Percentiles rank a stretch among this genome's conserved stretches.
Evolutionary conservation across 2,113 vertebrate genomes (phyloP).

Genomic region (Ptychochromis oligacanthus): DNA sequence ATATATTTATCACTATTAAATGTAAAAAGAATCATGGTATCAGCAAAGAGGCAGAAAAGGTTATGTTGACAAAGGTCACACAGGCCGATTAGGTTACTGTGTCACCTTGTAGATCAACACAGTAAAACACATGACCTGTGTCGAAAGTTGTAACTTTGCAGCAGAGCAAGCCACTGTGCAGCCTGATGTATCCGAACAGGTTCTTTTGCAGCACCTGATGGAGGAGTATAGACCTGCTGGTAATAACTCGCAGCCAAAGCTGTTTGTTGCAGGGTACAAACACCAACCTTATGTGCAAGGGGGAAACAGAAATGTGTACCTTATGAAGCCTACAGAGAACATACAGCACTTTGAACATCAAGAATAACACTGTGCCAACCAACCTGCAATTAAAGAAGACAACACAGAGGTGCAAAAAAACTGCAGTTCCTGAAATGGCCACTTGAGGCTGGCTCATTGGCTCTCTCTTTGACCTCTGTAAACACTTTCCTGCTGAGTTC

Average conservation of each 20-base stretch:
- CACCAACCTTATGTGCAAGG: constrained; percentile 16
- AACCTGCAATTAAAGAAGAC: neutral
- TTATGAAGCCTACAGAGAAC: neutral
- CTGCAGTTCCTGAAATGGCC: too few species aligned
- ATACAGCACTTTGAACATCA: neutral
- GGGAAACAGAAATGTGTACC: constrained; percentile 28
- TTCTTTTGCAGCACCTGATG: constrained; percentile 52
- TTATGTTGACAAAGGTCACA: constrained; percentile 55
- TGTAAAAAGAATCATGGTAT: neutral
- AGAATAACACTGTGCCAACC: neutral
- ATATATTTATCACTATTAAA: constrained; percentile 21
- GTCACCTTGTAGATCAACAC: constrained; percentile 46
- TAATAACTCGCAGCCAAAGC: constrained; percentile 63
- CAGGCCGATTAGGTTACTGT: constrained; percentile 35
- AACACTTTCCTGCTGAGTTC: neutral
- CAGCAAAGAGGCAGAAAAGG: constrained; percentile 7
- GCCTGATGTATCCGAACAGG: constrained; percentile 62
- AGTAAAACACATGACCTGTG: constrained; percentile 60
- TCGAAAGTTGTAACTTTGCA: constrained; percentile 69
- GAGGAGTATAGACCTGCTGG: constrained; percentile 48
- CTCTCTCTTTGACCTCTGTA: neutral
- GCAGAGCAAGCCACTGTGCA: constrained; percentile 30
- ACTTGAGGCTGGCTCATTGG: neutral
- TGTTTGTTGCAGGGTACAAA: constrained; percentile 51
- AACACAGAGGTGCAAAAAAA: too few species aligned